Conservation (phyloP, 2,888 invertebrate genomes). For the Macropis europaea region DNA sequence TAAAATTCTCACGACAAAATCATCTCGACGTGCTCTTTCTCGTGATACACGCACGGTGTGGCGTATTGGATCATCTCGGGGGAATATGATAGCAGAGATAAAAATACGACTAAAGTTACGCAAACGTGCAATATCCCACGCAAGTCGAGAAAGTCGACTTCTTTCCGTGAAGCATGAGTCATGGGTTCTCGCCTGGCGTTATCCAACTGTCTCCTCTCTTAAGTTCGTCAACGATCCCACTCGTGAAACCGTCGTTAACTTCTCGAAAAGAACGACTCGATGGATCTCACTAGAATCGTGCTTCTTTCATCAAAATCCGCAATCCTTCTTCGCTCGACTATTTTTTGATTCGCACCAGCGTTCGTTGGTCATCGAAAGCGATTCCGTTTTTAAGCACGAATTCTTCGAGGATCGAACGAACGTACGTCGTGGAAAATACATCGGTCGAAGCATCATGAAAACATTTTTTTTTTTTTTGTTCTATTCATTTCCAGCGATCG, state of each 20-base stretch:
- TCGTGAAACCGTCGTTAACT: constrained; percentile 1
- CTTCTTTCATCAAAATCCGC: neutral
- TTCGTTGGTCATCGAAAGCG: neutral
- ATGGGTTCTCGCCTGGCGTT: constrained; percentile 26
- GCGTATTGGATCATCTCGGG: constrained; percentile 29
- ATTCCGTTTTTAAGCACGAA: neutral
- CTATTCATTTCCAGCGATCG: constrained; percentile 28
- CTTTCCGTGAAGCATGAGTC: constrained; percentile 47
- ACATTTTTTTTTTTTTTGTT: constrained; percentile 14
- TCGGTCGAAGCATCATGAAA: constrained; percentile 1
- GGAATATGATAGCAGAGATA: constrained; percentile 50
- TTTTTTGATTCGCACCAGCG: constrained; percentile 4
- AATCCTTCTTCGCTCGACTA: constrained; percentile 11
- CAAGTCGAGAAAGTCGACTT: constrained; percentile 50
- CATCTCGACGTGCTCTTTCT: neutral
- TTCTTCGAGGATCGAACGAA: neutral
- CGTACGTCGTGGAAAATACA: neutral
- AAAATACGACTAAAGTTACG: constrained; percentile 58
- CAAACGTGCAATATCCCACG: constrained; percentile 49
- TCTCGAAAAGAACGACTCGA: constrained; percentile 7
- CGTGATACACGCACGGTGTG: neutral
- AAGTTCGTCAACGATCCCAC: constrained; percentile 40
- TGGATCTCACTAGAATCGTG: constrained; percentile 9
- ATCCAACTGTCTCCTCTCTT: constrained; percentile 32
- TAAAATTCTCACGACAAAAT: constrained; percentile 22